phyloP scores from a whole-genome alignment of 2,797 vertebrate species.

The Argya squamiceps region DNA sequence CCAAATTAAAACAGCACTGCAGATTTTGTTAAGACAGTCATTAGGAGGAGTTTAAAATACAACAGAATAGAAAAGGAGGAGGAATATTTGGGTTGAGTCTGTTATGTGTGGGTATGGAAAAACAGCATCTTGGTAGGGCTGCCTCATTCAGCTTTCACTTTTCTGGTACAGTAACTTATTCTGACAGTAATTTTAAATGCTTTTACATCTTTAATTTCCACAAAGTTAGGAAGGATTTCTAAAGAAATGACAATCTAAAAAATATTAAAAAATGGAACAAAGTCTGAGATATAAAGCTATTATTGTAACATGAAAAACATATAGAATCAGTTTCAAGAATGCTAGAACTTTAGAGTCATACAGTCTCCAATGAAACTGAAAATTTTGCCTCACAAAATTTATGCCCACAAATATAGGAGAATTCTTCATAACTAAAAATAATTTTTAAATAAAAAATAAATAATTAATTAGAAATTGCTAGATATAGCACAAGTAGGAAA shows the following conservation, averaged over 20 bases:
- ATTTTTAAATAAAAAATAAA: background rate
- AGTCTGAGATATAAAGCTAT: background rate
- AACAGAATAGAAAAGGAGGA: background rate
- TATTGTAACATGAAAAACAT: background rate
- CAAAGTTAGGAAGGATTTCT: background rate
- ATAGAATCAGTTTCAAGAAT: background rate
- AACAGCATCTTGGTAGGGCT: background rate
- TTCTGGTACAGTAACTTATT: background rate
- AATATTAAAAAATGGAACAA: background rate
- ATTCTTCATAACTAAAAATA: background rate
- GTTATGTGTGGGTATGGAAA: background rate
- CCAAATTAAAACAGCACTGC: background rate
- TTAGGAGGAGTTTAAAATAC: background rate
- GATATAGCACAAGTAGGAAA: background rate
- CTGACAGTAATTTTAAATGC: background rate
- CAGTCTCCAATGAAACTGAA: background rate
- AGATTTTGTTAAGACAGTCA: background rate
- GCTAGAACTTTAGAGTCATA: background rate
- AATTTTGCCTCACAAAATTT: background rate
- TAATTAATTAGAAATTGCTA: background rate
- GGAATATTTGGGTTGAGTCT: background rate
- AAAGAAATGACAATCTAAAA: background rate
- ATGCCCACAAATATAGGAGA: rapidly evolving
- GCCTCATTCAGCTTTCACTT: background rate
- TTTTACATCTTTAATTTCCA: background rate